These are phyloP conservation scores for Glomeris marginata DNA, from an alignment of 2,888 invertebrate genomes.

Conservation along the genomic window DNA sequence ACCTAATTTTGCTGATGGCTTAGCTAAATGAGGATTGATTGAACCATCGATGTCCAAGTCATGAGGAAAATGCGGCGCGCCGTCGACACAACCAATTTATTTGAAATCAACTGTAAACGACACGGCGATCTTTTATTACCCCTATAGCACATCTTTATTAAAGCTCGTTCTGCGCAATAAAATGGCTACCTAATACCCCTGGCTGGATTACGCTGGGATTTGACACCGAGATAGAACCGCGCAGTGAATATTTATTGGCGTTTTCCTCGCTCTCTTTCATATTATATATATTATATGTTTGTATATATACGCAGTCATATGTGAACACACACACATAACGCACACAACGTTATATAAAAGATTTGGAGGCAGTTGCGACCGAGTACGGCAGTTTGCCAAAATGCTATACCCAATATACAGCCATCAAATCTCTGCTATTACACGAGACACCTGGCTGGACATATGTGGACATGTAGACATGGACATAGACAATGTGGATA, in stretches of 20 bases:
- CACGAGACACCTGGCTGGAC: too few species aligned
- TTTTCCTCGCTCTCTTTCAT: not conserved
- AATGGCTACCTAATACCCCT: not conserved
- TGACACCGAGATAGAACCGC: conserved; percentile 2
- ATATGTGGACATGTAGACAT: too few species aligned
- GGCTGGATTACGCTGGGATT: conserved; percentile 11
- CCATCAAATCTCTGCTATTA: too few species aligned
- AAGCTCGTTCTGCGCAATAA: conserved; percentile 12
- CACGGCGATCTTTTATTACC: conserved; percentile 12
- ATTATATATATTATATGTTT: too few species aligned
- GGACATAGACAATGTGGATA: too few species aligned
- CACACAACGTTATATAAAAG: too few species aligned
- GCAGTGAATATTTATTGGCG: conserved; percentile 10
- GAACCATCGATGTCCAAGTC: conserved; percentile 10
- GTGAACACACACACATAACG: too few species aligned
- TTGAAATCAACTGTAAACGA: conserved; percentile 13
- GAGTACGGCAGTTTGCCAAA: too few species aligned
- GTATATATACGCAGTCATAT: too few species aligned
- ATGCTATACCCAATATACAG: too few species aligned
- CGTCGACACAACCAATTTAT: conserved; percentile 12
- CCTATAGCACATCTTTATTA: conserved; percentile 13
- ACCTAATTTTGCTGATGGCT: too few species aligned
- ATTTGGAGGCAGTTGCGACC: too few species aligned
- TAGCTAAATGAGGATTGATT: conserved; percentile 12
- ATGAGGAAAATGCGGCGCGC: conserved; percentile 7